Evolutionary conservation across 2,113 vertebrate species (phyloP), one percentile per base, ranked within the genome.

Genomic region (Ammospiza nelsoni): DNA sequence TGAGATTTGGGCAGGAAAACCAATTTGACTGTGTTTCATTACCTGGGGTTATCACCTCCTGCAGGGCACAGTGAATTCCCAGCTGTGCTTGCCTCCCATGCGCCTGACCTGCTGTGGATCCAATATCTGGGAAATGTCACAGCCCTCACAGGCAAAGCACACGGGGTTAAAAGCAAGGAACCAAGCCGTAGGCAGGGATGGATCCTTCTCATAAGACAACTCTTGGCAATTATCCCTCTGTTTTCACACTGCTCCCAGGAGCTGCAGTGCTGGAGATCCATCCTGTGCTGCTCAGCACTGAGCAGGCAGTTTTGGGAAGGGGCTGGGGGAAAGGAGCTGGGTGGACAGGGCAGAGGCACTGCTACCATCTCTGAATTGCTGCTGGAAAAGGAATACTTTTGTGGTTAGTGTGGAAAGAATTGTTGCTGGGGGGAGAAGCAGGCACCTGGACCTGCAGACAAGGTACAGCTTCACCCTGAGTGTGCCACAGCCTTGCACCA

Each of bases 161-260:
- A 0, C 15, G 15, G 54, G 44, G 52, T 68, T 84, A 71, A 72
- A 90, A 91, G 69, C 54, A 43, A 27, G 44, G 61, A 76, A 17
- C 43, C 2, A 8, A 87, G 63, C 54, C 1, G 0, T 12, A 61
- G 74, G 58, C 80, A 84, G 69, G 1, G 0, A 58, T 4, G 13
- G 55, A 83, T 82, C 82, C 71, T 54, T 72, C 72, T 75, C 61
- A 11, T 18, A 82, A 87, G 37, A 49, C 58, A 71, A 25, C 44
- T 62, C 83, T 14, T 19, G 52, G 80, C 69, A 77, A 83, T 95
- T 88, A 49, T 49, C 65, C 37, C 80, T 57, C 78, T 81, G 52
- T 72, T 90, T 72, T 61, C 58, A 2, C 74, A 54, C 51, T 0
- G 1, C 18, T 93, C 63, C 76, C 9, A 3, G 82, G 90, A 44